A percentile compares a stretch with the other conserved stretches of the same genome.
Evolutionary conservation across 2,113 vertebrate species (phyloP).

Genomic region (Ursus arctos): DNA sequence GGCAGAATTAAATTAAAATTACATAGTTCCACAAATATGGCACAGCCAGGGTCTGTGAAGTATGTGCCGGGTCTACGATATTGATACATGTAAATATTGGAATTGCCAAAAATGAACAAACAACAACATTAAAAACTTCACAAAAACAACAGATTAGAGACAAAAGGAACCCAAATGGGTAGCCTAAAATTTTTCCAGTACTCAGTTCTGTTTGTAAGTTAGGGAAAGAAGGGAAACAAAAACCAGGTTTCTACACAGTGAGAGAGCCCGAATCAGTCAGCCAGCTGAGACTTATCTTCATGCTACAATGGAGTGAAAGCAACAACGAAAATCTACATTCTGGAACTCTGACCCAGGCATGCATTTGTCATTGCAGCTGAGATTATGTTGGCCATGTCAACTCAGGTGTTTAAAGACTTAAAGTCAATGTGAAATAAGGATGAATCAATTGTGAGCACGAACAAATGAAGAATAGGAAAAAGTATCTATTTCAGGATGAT

Average conservation of each 20-base stretch:
- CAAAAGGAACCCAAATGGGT: neutral
- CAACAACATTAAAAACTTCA: neutral
- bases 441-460: neutral
- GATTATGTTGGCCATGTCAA: neutral
- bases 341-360: neutral
- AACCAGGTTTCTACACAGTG: fast-evolving
- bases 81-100: neutral
- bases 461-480: neutral
- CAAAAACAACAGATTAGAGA: neutral
- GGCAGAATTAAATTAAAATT: conserved; percentile 18
- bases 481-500: neutral
- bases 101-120: conserved; percentile 12
- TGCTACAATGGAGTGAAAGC: neutral
- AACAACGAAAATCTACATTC: neutral
- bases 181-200: neutral
- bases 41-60: neutral
- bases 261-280: neutral
- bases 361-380: neutral
- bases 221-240: neutral
- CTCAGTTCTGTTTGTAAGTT: neutral
- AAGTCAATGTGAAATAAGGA: neutral
- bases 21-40: neutral
- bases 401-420: neutral
- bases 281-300: neutral
- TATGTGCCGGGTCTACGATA: neutral